Base-by-base conservation (phyloP, 2,113 vertebrate species). In the Charadrius vociferus region DNA sequence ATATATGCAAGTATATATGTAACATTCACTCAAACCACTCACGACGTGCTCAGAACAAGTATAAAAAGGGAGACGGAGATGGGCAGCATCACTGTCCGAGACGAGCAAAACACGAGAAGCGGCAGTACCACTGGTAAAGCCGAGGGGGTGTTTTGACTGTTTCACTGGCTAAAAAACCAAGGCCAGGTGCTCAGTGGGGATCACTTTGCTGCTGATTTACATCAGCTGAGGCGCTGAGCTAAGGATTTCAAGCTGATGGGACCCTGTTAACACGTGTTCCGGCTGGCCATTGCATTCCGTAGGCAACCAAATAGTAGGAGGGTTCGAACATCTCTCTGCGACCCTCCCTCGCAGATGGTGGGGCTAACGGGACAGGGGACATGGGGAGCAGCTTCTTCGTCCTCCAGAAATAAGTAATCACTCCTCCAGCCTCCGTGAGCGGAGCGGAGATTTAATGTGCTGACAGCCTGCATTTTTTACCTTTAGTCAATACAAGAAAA, bases 401-500 rank as follows among this genome's bases (percentile, higher is more conserved):
- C 75, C 72, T 93, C 80, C 90, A 94, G 96, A 97, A 96, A 97
- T 95, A 97, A 96, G 94, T 93, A 97, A 96, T 95, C 89, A 17
- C 56, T 82, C 71, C 65, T 88, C 78, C 94, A 63, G 56, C 74
- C 90, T 97, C 82, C 0, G 4, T 5, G 23, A 77, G 94, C 74
- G 5, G 89, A 94, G 92, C 30, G 2, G 96, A 97, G 97, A 98
- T 97, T 98, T 98, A 98, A 98, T 96, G 95, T 96, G 98, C 98
- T 98, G 98, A 98, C 98, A 98, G 97, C 95, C 94, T 91, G 98
- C 97, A 98, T 98, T 98, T 98, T 98, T 98, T 98, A 98, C 97
- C 98, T 98, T 97, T 97, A 98, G 98, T 98, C 98, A 98, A 98
- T 98, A 98, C 94, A 97, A 98, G 98, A 98, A 98, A 98, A 98